phyloP scores from a whole-genome alignment of 2,888 invertebrate species.

The Galerucella calmariensis region DNA sequence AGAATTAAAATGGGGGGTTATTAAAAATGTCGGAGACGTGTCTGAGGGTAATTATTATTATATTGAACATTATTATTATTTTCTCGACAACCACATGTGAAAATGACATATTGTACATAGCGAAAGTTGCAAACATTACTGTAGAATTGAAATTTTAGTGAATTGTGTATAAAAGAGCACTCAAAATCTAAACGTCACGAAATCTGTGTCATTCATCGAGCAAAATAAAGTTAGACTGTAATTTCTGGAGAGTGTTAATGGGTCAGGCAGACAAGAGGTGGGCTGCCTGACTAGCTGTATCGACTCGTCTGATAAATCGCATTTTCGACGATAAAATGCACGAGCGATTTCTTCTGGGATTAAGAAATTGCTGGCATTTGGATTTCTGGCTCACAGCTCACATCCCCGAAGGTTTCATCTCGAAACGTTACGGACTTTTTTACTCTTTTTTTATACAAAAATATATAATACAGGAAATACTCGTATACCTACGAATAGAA shows the following conservation, averaged over 20 bases:
- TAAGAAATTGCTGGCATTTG: constrained; percentile 47
- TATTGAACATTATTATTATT: background rate
- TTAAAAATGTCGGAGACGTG: constrained; percentile 8
- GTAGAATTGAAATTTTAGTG: background rate
- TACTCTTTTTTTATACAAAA: constrained; percentile 17
- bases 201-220: constrained; percentile 13
- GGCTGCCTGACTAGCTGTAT: constrained; percentile 39
- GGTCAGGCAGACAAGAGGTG: constrained; percentile 46
- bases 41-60: constrained; percentile 2
- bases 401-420: constrained; percentile 41
- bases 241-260: constrained; percentile 47
- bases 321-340: constrained; percentile 52
- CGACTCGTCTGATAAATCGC: constrained; percentile 51
- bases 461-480: constrained; percentile 2
- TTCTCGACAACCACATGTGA: background rate
- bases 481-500: constrained; percentile 7
- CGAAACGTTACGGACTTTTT: constrained; percentile 33
- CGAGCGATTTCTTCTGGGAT: constrained; percentile 50
- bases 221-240: constrained; percentile 41
- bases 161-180: background rate
- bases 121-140: background rate
- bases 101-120: background rate
- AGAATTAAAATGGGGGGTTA: constrained; percentile 15
- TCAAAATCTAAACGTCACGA: background rate
- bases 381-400: constrained; percentile 39